phyloP scores from a whole-genome alignment of 2,113 vertebrate species.

The Myocastor coypus region DNA sequence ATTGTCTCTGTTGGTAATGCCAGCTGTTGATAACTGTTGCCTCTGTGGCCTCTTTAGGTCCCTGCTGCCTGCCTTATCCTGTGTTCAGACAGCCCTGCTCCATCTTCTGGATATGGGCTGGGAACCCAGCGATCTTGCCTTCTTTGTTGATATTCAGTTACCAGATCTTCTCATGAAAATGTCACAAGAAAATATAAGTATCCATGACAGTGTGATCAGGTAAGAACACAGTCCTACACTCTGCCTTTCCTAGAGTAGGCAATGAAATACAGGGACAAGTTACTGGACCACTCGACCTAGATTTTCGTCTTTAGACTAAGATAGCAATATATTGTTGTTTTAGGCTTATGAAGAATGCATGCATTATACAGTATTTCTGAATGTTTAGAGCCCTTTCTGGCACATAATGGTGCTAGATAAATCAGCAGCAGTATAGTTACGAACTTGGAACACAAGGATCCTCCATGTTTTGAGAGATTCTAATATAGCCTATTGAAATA shows the following conservation, averaged over 20 bases:
- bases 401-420: not conserved
- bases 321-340: not conserved
- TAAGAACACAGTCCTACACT: constrained; percentile 77
- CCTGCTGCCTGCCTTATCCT: constrained; percentile 94
- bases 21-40: not conserved
- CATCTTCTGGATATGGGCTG: constrained; percentile 97
- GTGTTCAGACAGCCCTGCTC: constrained; percentile 95
- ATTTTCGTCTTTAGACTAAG: constrained; percentile 25
- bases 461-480: not conserved
- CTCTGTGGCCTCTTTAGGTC: constrained; percentile 84
- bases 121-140: constrained; percentile 93
- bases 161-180: constrained; percentile 95
- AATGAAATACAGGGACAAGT: not conserved
- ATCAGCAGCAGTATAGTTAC: not conserved
- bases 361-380: not conserved
- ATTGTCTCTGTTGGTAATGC: not conserved
- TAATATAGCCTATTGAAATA: not conserved
- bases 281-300: not conserved
- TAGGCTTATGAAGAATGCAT: not conserved
- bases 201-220: constrained; percentile 95
- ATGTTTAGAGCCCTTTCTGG: not conserved
- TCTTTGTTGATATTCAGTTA: constrained; percentile 94
- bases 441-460: not conserved
- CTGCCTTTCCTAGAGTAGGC: not conserved
- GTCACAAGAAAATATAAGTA: constrained; percentile 97